Evolutionary conservation across 2,888 invertebrate genomes (phyloP), one percentile per base, ranked within the genome.

Genomic region (Melanchra persicariae): DNA sequence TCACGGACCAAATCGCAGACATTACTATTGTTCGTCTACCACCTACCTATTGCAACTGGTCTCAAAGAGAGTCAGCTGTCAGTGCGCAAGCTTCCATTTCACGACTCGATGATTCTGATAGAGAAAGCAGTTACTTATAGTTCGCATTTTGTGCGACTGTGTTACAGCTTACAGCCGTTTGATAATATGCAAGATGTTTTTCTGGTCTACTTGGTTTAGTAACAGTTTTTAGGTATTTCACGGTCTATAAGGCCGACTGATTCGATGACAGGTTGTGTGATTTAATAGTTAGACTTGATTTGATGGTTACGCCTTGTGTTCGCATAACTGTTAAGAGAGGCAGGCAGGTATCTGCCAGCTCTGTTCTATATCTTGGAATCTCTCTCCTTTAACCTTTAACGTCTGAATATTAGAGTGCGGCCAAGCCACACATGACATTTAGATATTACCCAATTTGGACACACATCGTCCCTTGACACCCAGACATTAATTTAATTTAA

Each of bases 51-150:
- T 79, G 85, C 83, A 45, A 54, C 58, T 61, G 58, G 60, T 71
- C 75, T 70, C 54, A 70, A 49, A 61, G 66, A 74, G 68, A 72
- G 55, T 72, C 69, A 74, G 77, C 65, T 64, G 75, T 60, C 74
- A 86, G 87, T 90, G 89, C 89, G 90, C 90, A 90, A 91, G 90
- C 74, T 92, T 91, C 90, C 86, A 93, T 94, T 95, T 94, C 94
- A 94, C 94, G 94, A 90, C 67, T 92, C 89, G 90, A 88, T 92
- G 92, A 74, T 86, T 94, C 84, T 86, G 88, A 88, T 87, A 88
- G 93, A 93, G 93, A 94, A 92, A 93, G 94, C 88, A 87, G 75
- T 54, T 67, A 47, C 55, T n/a, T n/a, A 55, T 69, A 51, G 26
- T 49, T 66, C 61, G 60, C 49, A 60, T 68, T 81, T 67, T 64